Evolutionary conservation across 2,888 invertebrate species (phyloP).

Genomic region (Coleophora deauratella): DNA sequence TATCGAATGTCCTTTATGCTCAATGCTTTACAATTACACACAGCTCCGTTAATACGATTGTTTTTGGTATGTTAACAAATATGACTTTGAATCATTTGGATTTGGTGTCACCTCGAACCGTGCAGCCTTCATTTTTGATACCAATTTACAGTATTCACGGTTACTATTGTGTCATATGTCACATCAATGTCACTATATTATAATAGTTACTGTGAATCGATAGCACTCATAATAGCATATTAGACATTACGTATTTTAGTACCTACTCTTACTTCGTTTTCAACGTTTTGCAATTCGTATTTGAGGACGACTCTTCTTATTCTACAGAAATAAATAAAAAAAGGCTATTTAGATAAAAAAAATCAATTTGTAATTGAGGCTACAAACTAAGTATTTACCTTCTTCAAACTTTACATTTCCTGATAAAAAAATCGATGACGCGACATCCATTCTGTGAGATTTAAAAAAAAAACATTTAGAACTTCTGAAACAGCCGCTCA

Average conservation of each 20-base stretch:
- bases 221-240: too few species aligned
- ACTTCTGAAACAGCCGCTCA: constrained; percentile 56
- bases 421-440: background rate
- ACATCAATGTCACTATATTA: constrained; percentile 17
- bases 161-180: constrained; percentile 11
- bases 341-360: too few species aligned
- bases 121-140: constrained; percentile 18
- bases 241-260: too few species aligned
- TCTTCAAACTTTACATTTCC: background rate
- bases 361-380: too few species aligned
- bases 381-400: too few species aligned
- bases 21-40: constrained; percentile 2
- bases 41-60: constrained; percentile 25
- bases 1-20: too few species aligned
- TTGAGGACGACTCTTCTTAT: too few species aligned
- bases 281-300: too few species aligned
- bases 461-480: constrained; percentile 38
- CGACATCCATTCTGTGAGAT: constrained; percentile 19
- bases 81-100: constrained; percentile 34
- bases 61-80: constrained; percentile 32
- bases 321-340: too few species aligned
- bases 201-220: too few species aligned
- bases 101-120: constrained; percentile 4
- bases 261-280: too few species aligned
- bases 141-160: constrained; percentile 9